A percentile compares a stretch with the other conserved stretches of the same genome.
These are phyloP conservation scores for Plodia interpunctella DNA, from an alignment of 1,140 invertebrate species.

Conservation along the genomic window DNA sequence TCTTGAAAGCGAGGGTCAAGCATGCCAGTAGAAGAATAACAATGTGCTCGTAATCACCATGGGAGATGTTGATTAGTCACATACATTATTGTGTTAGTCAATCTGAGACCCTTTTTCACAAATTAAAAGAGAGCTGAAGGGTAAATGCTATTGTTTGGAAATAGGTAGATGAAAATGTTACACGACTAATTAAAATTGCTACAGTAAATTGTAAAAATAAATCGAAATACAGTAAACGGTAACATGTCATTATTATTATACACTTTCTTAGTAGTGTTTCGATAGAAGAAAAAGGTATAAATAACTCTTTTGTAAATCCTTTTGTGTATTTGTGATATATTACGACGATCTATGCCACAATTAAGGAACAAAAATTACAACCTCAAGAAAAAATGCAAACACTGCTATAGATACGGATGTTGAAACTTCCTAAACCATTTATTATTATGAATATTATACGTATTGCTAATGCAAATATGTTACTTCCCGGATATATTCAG, in stretches of 20 bases:
- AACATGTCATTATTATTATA: too few species aligned
- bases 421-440: too few species aligned
- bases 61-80: constrained; percentile 37
- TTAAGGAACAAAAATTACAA: too few species aligned
- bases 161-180: constrained; percentile 24
- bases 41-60: constrained; percentile 36
- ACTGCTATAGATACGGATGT: too few species aligned
- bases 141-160: constrained; percentile 2
- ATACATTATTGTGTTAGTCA: constrained; percentile 43
- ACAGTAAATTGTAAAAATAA: neutral
- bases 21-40: constrained; percentile 13
- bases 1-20: constrained; percentile 16
- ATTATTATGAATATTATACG: too few species aligned
- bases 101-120: constrained; percentile 30
- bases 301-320: too few species aligned
- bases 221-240: neutral
- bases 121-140: neutral
- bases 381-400: too few species aligned
- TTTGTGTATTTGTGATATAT: too few species aligned
- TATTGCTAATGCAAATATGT: neutral
- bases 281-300: too few species aligned
- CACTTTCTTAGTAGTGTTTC: too few species aligned
- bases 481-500: neutral
- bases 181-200: constrained; percentile 18
- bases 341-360: too few species aligned